A percentile compares a stretch with the other conserved stretches of the same genome.
Evolutionary conservation across 2,888 invertebrate species (phyloP).

Genomic region (Neoitamus cyanurus): DNA sequence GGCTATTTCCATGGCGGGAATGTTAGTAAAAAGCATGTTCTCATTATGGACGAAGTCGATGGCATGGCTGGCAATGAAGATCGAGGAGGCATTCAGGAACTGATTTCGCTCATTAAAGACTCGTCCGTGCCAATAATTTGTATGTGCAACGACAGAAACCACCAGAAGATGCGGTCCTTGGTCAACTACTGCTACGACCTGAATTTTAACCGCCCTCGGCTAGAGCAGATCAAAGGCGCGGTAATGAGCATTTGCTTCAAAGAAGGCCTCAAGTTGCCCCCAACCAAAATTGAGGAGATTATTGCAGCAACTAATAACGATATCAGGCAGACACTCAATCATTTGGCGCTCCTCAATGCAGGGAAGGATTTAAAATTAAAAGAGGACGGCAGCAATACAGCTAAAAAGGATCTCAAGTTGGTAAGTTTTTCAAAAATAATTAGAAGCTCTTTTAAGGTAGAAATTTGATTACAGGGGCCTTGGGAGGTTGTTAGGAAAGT

Average conservation of each 20-base stretch:
- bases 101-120: conserved; percentile 90
- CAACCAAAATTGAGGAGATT: conserved; percentile 83
- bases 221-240: conserved; percentile 91
- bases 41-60: conserved; percentile 99
- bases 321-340: conserved; percentile 91
- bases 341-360: conserved; percentile 84
- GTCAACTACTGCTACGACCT: conserved; percentile 95
- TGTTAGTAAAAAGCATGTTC: conserved; percentile 81
- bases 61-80: conserved; percentile 99
- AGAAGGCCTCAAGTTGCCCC: conserved; percentile 84
- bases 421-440: conserved; percentile 58
- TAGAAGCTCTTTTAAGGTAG: neutral
- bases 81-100: conserved; percentile 94
- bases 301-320: conserved; percentile 92
- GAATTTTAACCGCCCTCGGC: conserved; percentile 82
- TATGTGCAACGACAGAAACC: conserved; percentile 97
- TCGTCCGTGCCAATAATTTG: conserved; percentile 91
- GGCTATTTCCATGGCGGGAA: conserved; percentile 74
- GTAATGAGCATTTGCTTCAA: conserved; percentile 92
- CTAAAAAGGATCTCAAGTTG: conserved; percentile 86
- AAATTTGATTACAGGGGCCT: conserved; percentile 75
- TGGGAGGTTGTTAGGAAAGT: conserved; percentile 94
- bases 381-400: conserved; percentile 70
- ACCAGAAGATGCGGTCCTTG: conserved; percentile 91
- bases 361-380: conserved; percentile 68